Evolutionary conservation across 2,113 vertebrate genomes (phyloP).

Genomic region (Sebastes schlegelii): DNA sequence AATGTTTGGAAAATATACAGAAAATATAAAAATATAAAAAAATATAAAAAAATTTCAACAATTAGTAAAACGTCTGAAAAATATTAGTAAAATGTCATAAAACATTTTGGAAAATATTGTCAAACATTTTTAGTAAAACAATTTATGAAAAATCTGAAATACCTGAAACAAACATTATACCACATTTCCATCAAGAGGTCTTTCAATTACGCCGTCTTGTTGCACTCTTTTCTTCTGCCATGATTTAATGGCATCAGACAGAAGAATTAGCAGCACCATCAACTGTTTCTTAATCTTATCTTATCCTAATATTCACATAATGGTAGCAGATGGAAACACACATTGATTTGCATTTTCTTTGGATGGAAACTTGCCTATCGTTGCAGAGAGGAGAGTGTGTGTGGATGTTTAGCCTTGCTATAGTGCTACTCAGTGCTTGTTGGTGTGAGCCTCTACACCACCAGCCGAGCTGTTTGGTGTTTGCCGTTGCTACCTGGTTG

Average conservation of each 20-base stretch:
- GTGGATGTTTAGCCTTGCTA: conserved; percentile 3
- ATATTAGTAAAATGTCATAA: too few species aligned
- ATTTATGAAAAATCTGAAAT: not conserved
- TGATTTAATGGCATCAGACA: too few species aligned
- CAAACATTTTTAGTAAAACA: too few species aligned
- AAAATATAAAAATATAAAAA: too few species aligned
- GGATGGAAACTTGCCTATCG: not conserved
- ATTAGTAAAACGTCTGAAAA: not conserved
- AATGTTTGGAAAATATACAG: not conserved
- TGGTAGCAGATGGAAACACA: not conserved
- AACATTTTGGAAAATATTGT: too few species aligned
- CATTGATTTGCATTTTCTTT: not conserved
- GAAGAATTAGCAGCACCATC: too few species aligned
- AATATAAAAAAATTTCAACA: too few species aligned
- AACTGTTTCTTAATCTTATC: too few species aligned
- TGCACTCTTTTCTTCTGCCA: too few species aligned
- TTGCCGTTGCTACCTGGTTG: not conserved
- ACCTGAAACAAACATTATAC: not conserved
- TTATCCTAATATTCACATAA: not conserved
- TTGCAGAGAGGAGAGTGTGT: not conserved
- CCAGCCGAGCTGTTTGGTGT: conserved; percentile 9
- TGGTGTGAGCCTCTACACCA: conserved; percentile 21
- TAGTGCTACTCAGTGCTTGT: conserved; percentile 34
- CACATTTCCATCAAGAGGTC: not conserved
- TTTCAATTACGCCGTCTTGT: not conserved